Percentiles rank a stretch among this genome's conserved stretches.
These are phyloP conservation scores for Campylomormyrus tamandua DNA, from an alignment of 2,113 vertebrate genomes.

Conservation along the genomic window DNA sequence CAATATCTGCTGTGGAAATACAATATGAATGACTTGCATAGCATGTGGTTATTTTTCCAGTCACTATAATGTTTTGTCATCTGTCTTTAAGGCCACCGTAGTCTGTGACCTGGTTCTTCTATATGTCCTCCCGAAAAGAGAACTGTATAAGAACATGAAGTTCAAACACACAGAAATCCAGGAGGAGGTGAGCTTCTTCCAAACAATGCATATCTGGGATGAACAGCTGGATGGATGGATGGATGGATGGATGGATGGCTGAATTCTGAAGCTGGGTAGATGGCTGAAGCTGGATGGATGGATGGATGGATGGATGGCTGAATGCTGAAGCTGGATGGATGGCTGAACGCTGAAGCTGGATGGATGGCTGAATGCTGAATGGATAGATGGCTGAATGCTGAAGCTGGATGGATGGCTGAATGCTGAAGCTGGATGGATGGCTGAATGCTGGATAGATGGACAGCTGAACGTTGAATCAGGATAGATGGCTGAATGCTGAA, in stretches of 20 bases:
- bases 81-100: conserved; percentile 74
- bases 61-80: not conserved
- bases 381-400: no score
- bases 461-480: no score
- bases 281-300: no score
- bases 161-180: conserved; percentile 73
- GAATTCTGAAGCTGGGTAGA: no score
- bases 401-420: no score
- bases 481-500: not conserved
- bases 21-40: not conserved
- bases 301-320: no score
- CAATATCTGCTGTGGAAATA: not conserved
- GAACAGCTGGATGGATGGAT: no score
- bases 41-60: not conserved
- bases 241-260: no score
- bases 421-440: no score
- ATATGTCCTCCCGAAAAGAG: conserved; percentile 77
- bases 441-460: not conserved
- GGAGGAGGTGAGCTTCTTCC: conserved; percentile 41
- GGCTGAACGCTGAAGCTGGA: no score
- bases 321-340: no score
- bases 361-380: not conserved
- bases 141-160: conserved; percentile 93
- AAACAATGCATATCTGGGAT: not conserved
- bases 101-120: conserved; percentile 89